A percentile compares a stretch with the other conserved stretches of the same genome.
phyloP scores from a whole-genome alignment of 2,797 vertebrate species.

The Microctenopoma stevenorrisi region DNA sequence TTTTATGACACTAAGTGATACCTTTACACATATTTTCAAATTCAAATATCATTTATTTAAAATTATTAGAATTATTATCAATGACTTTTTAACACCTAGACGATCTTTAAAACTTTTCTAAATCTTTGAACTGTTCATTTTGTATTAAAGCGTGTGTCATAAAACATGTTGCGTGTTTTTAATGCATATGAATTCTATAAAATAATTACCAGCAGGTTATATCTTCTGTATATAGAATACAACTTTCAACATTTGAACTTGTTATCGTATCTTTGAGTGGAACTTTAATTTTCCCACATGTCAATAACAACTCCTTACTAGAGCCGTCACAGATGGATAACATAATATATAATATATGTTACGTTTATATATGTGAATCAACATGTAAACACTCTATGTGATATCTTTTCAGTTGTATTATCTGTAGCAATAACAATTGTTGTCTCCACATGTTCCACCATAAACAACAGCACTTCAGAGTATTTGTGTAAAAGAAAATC shows the following conservation, averaged over 20 bases:
- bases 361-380: slow-evolving; percentile 16
- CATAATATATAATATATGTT: slow-evolving; percentile 24
- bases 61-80: background rate
- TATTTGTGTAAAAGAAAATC: background rate
- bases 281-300: background rate
- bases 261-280: slow-evolving; percentile 5
- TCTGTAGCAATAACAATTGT: slow-evolving; percentile 7
- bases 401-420: slow-evolving; percentile 14
- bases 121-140: background rate
- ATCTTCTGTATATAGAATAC: slow-evolving; percentile 14
- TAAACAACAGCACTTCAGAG: background rate
- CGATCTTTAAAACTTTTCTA: background rate
- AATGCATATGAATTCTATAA: slow-evolving; percentile 3
- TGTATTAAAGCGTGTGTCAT: slow-evolving; percentile 23
- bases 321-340: slow-evolving; percentile 9
- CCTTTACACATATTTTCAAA: background rate
- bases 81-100: background rate
- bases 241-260: slow-evolving; percentile 8
- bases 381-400: slow-evolving; percentile 24
- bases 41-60: too few species aligned
- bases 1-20: slow-evolving; percentile 33
- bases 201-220: slow-evolving; percentile 4
- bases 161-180: slow-evolving; percentile 20
- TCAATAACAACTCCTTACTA: background rate
- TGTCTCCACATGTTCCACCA: slow-evolving; percentile 11